Evolutionary conservation across 2,888 invertebrate species (phyloP).

Genomic region (Adelognathus sp.): DNA sequence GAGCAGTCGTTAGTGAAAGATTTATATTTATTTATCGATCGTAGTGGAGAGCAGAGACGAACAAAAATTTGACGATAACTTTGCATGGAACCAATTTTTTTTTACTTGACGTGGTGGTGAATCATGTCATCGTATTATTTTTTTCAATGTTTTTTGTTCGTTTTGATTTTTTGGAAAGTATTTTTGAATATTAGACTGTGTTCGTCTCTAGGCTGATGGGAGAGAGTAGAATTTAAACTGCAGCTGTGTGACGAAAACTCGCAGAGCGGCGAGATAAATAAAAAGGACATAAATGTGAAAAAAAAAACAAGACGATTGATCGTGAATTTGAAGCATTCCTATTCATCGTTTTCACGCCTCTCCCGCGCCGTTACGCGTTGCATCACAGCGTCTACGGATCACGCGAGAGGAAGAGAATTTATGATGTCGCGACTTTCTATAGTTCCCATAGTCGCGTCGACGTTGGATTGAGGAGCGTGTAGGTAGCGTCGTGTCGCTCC

Average conservation of each 20-base stretch:
- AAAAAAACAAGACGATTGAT: not conserved
- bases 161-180: not conserved
- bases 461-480: conserved; percentile 18
- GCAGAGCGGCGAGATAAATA: not conserved
- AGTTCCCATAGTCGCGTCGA: conserved; percentile 48
- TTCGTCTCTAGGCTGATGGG: not conserved
- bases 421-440: conserved; percentile 55
- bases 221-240: not conserved
- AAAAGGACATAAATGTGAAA: not conserved
- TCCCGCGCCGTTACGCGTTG: conserved; percentile 19
- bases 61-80: not conserved
- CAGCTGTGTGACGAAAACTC: not conserved
- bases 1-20: conserved; percentile 18
- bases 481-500: not conserved
- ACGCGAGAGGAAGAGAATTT: conserved; percentile 56
- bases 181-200: not conserved
- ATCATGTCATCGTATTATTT: not conserved
- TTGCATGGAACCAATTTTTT: not conserved
- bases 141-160: not conserved
- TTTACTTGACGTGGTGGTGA: not conserved
- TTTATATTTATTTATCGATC: conserved; percentile 47
- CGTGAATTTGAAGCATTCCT: conserved; percentile 26
- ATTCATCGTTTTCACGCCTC: conserved; percentile 51
- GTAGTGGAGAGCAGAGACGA: not conserved
- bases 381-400: conserved; percentile 56